Percentiles rank a stretch among this genome's conserved stretches.
Evolutionary conservation across 2,113 vertebrate species (phyloP).

Genomic region (Mustela lutreola): DNA sequence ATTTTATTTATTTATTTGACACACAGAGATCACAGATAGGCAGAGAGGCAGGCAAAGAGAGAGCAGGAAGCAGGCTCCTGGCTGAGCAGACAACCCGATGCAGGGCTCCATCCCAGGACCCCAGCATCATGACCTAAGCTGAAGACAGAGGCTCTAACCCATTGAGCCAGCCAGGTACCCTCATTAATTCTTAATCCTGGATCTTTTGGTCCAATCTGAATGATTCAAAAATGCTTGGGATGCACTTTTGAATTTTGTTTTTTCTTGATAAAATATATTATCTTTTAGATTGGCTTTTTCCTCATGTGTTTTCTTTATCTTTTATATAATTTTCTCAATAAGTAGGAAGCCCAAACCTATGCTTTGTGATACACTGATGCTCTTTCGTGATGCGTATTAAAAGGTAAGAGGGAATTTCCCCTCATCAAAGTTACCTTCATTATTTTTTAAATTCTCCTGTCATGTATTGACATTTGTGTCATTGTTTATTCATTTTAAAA

Average conservation of each 20-base stretch:
- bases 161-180: too few relatives aligned
- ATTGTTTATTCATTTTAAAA: slow-evolving; percentile 2
- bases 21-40: too few relatives aligned
- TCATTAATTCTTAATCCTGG: slow-evolving; percentile 5
- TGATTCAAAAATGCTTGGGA: slow-evolving; percentile 29
- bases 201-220: not conserved
- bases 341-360: not conserved
- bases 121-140: too few relatives aligned
- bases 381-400: slow-evolving; percentile 1
- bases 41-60: too few relatives aligned
- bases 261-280: not conserved
- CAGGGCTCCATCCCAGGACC: too few relatives aligned
- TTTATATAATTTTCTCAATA: not conserved
- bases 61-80: too few relatives aligned
- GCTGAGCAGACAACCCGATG: too few relatives aligned
- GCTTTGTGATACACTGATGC: not conserved
- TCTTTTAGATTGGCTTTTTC: not conserved
- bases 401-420: not conserved
- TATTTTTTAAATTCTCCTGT: not conserved
- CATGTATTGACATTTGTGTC: not conserved
- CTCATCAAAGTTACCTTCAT: not conserved
- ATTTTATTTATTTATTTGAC: too few relatives aligned
- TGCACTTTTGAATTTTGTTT: not conserved
- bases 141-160: too few relatives aligned
- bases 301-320: not conserved